Base-by-base conservation (phyloP, 2,113 vertebrate genomes). In the Oncorhynchus nerka region DNA sequence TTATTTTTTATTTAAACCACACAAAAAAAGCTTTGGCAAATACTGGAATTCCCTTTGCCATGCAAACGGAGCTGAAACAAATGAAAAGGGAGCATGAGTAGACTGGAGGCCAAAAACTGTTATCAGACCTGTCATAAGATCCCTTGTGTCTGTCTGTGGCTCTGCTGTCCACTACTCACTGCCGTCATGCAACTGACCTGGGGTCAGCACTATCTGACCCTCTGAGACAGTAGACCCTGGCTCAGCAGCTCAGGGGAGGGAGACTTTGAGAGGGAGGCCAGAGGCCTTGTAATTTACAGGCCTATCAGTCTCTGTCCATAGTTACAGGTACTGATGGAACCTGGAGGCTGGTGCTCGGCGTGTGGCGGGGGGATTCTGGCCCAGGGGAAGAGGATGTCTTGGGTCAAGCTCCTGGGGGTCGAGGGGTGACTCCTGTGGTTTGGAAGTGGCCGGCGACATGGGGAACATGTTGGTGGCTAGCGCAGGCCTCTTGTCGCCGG, bases 281-380 rank as follows among this genome's bases (percentile, higher is more conserved):
- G 70, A 28, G 28, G 30, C 76, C 26, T 34, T 51, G 70, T 13
- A 61, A 20, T 7, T 15, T 55, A 55, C 51, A 74, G 75, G 67
- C 49, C 28, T 59, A 30, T 57, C 20, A 34, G 13, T 34, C 26
- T 48, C 22, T 72, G 30, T 51, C 65, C 57, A 91, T 90, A 94
- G 73, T 89, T 85, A 92, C 80, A 92, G 89, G 78, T 90, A 92
- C 84, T 92, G 85, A 85, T 95, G 95, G 86, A 97, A 95, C 79
- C 94, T 94, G 5, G 94, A 92, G 26, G 95, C 81, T 26, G 89
- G 78, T 0, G 89, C 48, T 62, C 90, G 92, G 73, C 89, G 91
- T 8, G 79, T 71, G 13, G 79, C 70, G 1, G 72, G 85, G 81
- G 72, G 78, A 30, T 79, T 71, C 59, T 70, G 72, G 34, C 69